A percentile compares a stretch with the other conserved stretches of the same genome.
Evolutionary conservation across 30 jellyfish, hydroid and myxozoan genomes (phyloP).

Genomic region (Aurelia sp.): DNA sequence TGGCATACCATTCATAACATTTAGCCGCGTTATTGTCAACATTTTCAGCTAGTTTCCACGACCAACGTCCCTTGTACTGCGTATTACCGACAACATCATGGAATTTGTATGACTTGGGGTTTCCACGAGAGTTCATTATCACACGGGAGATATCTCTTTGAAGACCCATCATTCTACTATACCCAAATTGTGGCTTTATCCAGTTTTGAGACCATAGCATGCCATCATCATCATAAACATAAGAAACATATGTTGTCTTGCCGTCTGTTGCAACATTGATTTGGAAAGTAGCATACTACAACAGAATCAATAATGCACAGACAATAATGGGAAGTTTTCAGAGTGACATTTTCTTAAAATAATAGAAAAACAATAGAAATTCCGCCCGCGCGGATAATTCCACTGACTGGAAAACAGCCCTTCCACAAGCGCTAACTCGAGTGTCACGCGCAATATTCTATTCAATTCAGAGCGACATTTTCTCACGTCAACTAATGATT

Average conservation of each 20-base stretch:
- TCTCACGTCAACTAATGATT: too few relatives aligned
- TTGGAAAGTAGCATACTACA: slow-evolving; percentile 56
- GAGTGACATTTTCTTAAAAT: too few relatives aligned
- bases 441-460: too few relatives aligned
- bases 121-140: neutral
- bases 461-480: too few relatives aligned
- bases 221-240: slow-evolving; percentile 52
- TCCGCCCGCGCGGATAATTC: too few relatives aligned
- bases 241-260: slow-evolving; percentile 17
- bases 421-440: too few relatives aligned
- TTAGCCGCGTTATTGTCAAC: slow-evolving; percentile 21
- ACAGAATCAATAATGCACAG: too few relatives aligned
- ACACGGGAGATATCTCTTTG: neutral
- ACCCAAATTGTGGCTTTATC: slow-evolving; percentile 29
- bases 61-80: slow-evolving; percentile 44
- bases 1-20: slow-evolving; percentile 44
- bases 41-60: slow-evolving; percentile 38
- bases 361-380: too few relatives aligned
- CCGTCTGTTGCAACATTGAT: slow-evolving; percentile 50
- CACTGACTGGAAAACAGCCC: too few relatives aligned
- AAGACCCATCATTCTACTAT: neutral
- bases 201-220: slow-evolving; percentile 55
- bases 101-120: slow-evolving; percentile 42
- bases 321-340: too few relatives aligned
- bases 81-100: slow-evolving; percentile 48